A percentile compares a stretch with the other conserved stretches of the same genome.
Evolutionary conservation across 1,140 invertebrate species (phyloP).

Genomic region (Temnothorax curvispinosus): DNA sequence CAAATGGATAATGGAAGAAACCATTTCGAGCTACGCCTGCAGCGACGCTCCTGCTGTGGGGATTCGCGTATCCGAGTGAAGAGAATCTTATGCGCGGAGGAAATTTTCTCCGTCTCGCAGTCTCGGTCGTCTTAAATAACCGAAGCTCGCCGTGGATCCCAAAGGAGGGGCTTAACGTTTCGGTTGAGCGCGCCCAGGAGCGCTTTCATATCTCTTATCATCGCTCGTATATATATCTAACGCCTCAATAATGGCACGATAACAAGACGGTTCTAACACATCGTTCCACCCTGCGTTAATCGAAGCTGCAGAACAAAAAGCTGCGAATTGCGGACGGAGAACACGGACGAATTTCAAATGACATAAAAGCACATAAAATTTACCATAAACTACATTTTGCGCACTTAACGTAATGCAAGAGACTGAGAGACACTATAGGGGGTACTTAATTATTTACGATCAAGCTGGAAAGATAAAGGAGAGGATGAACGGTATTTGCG

Average conservation of each 20-base stretch:
- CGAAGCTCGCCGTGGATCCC: not conserved
- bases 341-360: not conserved
- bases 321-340: not conserved
- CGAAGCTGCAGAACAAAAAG: not conserved
- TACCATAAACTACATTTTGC: not conserved
- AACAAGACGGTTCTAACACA: not conserved
- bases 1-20: not conserved
- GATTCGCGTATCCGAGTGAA: not conserved
- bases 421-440: not conserved
- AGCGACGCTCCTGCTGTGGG: not conserved
- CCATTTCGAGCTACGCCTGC: not conserved
- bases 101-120: not conserved
- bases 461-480: not conserved
- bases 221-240: slow-evolving; percentile 6
- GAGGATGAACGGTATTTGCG: slow-evolving; percentile 5
- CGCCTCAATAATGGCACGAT: not conserved
- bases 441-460: slow-evolving; percentile 29
- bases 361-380: not conserved
- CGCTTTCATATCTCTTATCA: not conserved
- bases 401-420: slow-evolving; percentile 14
- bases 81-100: not conserved
- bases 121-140: slow-evolving; percentile 20
- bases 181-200: not conserved
- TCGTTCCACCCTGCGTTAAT: not conserved
- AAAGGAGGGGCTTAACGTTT: not conserved